Evolutionary conservation across 2,797 vertebrate species (phyloP), one percentile per base, ranked within the genome.

Genomic region (Chromobotia macracanthus): DNA sequence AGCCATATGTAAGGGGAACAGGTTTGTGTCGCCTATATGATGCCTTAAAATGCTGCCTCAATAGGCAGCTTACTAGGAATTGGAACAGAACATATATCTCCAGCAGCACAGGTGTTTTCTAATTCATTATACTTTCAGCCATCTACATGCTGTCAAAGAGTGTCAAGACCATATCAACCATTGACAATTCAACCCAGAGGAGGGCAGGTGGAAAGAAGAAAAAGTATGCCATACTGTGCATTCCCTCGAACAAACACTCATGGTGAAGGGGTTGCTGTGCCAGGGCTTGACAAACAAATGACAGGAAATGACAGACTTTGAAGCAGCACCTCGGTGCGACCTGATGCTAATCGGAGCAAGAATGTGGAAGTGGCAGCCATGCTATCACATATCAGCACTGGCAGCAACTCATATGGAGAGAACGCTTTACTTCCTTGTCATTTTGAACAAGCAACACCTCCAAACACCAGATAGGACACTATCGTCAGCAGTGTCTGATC

Each of bases 131-230:
- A 87, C 87, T 90, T 91, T 91, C 88, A 88, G 89, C 89, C 88
- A 92, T 92, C 92, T 93, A 92, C 91, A 93, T 91, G 88, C 91
- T 93, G 91, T 93, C 92, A 92, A 92, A 91, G 90, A 91, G 90
- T 93, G 91, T 92, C 92, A 93, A 87, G 77, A 86, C 89, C 90
- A 86, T 91, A 90, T 93, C 92, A 93, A 93, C 90, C 87, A 76
- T 82, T 88, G 86, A 63, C 88, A 90, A 89, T 78, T 87, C 89
- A 90, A 91, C 89, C 89, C 88, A 89, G 89, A 93, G 89, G 89
- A 91, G 87, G 74, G 84, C 83, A 82, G 55, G 56, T 84, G 83
- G 82, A 84, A 88, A 90, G 87, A 86, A 87, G 87, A 46, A 78
- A 41, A 70, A 67, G 58, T 77, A 63, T 89, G 87, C 88, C 89